Evolutionary conservation across 2,797 vertebrate species (phyloP).

Genomic region (Chelon labrosus): DNA sequence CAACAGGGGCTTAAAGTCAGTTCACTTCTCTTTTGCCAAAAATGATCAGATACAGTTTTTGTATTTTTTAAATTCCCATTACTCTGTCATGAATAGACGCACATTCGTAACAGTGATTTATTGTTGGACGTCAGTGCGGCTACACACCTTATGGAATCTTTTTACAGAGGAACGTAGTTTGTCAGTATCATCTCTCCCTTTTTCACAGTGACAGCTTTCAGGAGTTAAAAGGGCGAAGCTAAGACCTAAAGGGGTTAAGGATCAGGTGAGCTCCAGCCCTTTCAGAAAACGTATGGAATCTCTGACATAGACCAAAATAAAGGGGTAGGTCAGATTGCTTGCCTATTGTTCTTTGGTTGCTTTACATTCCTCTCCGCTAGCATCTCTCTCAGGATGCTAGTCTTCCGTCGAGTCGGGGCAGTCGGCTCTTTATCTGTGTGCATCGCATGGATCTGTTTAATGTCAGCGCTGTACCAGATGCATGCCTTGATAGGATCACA

Average conservation of each 20-base stretch:
- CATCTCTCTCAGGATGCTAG: slow-evolving; percentile 13
- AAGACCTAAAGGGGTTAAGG: slow-evolving; percentile 47
- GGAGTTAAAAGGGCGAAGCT: slow-evolving; percentile 22
- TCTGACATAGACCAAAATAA: slow-evolving; percentile 15
- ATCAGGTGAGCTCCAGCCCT: slow-evolving; percentile 41
- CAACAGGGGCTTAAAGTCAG: slow-evolving; percentile 12
- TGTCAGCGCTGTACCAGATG: slow-evolving; percentile 35
- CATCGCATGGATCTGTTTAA: slow-evolving; percentile 47
- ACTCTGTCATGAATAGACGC: background rate
- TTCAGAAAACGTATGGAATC: slow-evolving; percentile 26
- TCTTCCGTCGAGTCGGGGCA: slow-evolving; percentile 12
- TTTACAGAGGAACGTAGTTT: slow-evolving; percentile 20
- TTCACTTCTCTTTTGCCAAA: slow-evolving; percentile 3
- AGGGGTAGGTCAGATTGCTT: slow-evolving; percentile 15
- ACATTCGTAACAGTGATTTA: slow-evolving; percentile 12
- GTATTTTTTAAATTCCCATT: background rate
- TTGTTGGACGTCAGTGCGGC: slow-evolving; percentile 5
- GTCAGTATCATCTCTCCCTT: slow-evolving; percentile 53
- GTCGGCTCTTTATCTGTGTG: slow-evolving; percentile 29
- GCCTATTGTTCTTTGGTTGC: slow-evolving; percentile 22
- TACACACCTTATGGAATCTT: background rate
- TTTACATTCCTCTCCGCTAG: slow-evolving; percentile 43
- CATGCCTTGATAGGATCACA: slow-evolving; percentile 42
- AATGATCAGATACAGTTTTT: slow-evolving; percentile 1
- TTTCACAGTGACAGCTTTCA: slow-evolving; percentile 34